Conservation (phyloP, 2,797 vertebrate species). For the Oreochromis grahami region DNA sequence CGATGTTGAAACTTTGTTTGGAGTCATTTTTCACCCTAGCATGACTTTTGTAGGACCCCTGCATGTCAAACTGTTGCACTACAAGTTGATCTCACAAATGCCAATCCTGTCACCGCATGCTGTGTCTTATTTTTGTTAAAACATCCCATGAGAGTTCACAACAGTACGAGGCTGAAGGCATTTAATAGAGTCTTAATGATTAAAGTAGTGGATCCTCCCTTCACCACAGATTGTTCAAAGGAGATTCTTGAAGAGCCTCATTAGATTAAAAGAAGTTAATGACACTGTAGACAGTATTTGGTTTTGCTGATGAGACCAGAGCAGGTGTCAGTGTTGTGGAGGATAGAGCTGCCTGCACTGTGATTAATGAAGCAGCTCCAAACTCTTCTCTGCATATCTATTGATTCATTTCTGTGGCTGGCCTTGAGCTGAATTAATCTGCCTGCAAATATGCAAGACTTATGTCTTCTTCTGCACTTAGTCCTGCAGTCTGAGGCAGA, state of each 20-base stretch:
- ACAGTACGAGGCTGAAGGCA: not conserved
- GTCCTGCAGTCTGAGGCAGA: slow-evolving; percentile 28
- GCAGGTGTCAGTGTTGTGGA: slow-evolving; percentile 58
- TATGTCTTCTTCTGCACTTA: slow-evolving; percentile 21
- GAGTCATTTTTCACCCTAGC: slow-evolving; percentile 16
- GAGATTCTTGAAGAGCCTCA: not conserved
- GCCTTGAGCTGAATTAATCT: slow-evolving; percentile 59
- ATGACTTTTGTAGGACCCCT: slow-evolving; percentile 20
- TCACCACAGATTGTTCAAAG: slow-evolving; percentile 5
- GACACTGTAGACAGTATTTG: slow-evolving; percentile 8
- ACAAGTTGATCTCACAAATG: slow-evolving; percentile 4
- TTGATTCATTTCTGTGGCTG: slow-evolving; percentile 50
- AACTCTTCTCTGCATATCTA: slow-evolving; percentile 58
- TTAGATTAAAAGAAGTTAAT: slow-evolving; percentile 37
- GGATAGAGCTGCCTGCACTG: slow-evolving; percentile 34
- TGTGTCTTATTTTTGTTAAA: not conserved
- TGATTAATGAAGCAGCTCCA: slow-evolving; percentile 70
- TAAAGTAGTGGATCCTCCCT: not conserved
- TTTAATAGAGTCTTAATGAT: not conserved
- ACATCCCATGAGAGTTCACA: not conserved
- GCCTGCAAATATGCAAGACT: slow-evolving; percentile 63
- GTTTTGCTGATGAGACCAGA: slow-evolving; percentile 47
- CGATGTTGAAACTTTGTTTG: slow-evolving; percentile 25
- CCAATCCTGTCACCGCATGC: not conserved
- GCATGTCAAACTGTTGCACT: slow-evolving; percentile 1